These are phyloP conservation scores for Ctenicera cuprea DNA, from an alignment of 2,888 invertebrate species.

Conservation along the genomic window DNA sequence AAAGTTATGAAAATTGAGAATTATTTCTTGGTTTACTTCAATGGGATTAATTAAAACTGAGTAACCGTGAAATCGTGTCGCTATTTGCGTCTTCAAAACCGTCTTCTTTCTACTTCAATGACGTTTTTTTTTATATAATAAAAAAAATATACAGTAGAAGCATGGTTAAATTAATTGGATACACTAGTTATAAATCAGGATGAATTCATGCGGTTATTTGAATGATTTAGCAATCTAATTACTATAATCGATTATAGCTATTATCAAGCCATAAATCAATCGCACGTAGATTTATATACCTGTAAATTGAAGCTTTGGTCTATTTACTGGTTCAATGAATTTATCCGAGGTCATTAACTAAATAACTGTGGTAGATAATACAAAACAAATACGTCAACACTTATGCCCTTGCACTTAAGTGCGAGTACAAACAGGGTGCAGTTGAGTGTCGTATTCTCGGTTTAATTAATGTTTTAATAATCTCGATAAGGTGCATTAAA, in stretches of 20 bases:
- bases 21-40: too few relatives aligned
- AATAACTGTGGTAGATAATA: neutral
- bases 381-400: slow-evolving; percentile 16
- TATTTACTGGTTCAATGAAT: slow-evolving; percentile 26
- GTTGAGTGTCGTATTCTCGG: slow-evolving; percentile 18
- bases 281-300: slow-evolving; percentile 25
- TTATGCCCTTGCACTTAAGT: neutral
- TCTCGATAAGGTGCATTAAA: slow-evolving; percentile 27
- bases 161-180: slow-evolving; percentile 8
- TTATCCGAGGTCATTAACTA: slow-evolving; percentile 29
- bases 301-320: slow-evolving; percentile 20
- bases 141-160: neutral
- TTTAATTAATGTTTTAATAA: slow-evolving; percentile 28
- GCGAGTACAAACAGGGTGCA: slow-evolving; percentile 14
- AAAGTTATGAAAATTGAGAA: too few relatives aligned
- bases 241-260: slow-evolving; percentile 35
- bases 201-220: slow-evolving; percentile 20
- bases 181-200: slow-evolving; percentile 9
- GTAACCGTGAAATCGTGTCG: too few relatives aligned
- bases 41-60: too few relatives aligned
- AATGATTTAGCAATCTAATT: slow-evolving; percentile 33
- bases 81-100: too few relatives aligned
- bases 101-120: too few relatives aligned
- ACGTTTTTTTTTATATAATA: too few relatives aligned
- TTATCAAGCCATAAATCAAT: slow-evolving; percentile 34